phyloP scores from a whole-genome alignment of 2,113 vertebrate species.

The Engraulis encrasicolus region DNA sequence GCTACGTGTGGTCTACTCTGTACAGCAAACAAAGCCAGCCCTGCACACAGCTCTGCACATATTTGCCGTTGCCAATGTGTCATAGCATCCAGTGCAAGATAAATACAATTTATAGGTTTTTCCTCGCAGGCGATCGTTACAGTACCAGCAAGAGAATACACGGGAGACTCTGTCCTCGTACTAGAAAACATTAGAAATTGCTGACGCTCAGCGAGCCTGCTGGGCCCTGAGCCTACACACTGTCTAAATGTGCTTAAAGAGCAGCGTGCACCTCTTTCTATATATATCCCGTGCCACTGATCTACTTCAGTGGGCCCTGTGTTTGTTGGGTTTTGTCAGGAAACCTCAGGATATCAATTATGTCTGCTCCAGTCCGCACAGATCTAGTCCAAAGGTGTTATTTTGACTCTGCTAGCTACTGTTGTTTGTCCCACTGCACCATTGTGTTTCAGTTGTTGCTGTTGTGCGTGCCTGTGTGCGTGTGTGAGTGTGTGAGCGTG shows the following conservation, averaged over 20 bases:
- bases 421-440: not conserved
- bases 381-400: not conserved
- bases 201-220: not conserved
- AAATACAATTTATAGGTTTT: not conserved
- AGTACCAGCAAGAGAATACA: not conserved
- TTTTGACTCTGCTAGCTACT: not conserved
- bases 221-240: not conserved
- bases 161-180: not conserved
- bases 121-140: not conserved
- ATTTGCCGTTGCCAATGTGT: not conserved
- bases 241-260: not conserved
- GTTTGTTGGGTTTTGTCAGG: conserved; percentile 1
- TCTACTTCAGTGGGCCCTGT: not conserved
- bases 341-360: not conserved
- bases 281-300: not conserved
- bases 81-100: not conserved
- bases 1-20: conserved; percentile 4
- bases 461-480: too few relatives aligned
- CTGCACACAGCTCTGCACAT: not conserved
- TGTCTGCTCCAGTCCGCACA: not conserved
- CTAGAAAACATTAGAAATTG: not conserved
- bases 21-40: not conserved
- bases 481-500: too few relatives aligned
- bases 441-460: too few relatives aligned
- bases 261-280: not conserved